These are phyloP conservation scores for Perca fluviatilis DNA, from an alignment of 2,113 vertebrate species.

Conservation along the genomic window DNA sequence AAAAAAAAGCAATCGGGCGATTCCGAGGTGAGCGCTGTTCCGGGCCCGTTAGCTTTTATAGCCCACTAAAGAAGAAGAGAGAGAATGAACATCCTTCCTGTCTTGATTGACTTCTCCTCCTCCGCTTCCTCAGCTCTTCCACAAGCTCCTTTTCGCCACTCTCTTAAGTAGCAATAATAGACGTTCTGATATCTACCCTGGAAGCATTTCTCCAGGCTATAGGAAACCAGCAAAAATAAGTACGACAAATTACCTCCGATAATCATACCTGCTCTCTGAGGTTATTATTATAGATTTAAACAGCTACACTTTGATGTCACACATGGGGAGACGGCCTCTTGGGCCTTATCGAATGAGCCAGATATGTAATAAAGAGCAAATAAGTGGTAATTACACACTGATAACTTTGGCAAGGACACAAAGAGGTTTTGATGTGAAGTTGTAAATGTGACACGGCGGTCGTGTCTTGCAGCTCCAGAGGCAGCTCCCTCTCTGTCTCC, in stretches of 20 bases:
- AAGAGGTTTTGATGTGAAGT: slow-evolving; percentile 62
- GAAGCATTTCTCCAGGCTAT: slow-evolving; percentile 56
- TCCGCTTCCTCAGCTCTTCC: slow-evolving; percentile 46
- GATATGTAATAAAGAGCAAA: slow-evolving; percentile 71
- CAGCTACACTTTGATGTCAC: slow-evolving; percentile 47
- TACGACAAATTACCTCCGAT: slow-evolving; percentile 65
- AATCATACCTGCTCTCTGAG: slow-evolving; percentile 59
- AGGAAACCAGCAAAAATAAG: slow-evolving; percentile 65
- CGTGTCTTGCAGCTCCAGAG: slow-evolving; percentile 42
- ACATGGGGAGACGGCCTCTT: slow-evolving; percentile 40
- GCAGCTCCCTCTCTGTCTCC: slow-evolving; percentile 11
- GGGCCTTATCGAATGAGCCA: slow-evolving; percentile 64
- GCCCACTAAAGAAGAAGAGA: slow-evolving; percentile 78
- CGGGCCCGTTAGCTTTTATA: slow-evolving; percentile 82
- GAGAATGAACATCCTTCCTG: slow-evolving; percentile 76
- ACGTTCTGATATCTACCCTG: slow-evolving; percentile 60
- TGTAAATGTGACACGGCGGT: slow-evolving; percentile 69
- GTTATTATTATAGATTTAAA: slow-evolving; percentile 68
- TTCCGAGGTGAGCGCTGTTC: slow-evolving; percentile 74
- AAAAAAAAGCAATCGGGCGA: slow-evolving; percentile 66
- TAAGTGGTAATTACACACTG: slow-evolving; percentile 71
- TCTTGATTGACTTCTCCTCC: slow-evolving; percentile 74
- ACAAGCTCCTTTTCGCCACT: slow-evolving; percentile 56
- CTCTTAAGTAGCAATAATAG: slow-evolving; percentile 73
- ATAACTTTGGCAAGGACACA: slow-evolving; percentile 73